Conservation (phyloP, 2,113 vertebrate species). For the Ammodytes marinus region DNA sequence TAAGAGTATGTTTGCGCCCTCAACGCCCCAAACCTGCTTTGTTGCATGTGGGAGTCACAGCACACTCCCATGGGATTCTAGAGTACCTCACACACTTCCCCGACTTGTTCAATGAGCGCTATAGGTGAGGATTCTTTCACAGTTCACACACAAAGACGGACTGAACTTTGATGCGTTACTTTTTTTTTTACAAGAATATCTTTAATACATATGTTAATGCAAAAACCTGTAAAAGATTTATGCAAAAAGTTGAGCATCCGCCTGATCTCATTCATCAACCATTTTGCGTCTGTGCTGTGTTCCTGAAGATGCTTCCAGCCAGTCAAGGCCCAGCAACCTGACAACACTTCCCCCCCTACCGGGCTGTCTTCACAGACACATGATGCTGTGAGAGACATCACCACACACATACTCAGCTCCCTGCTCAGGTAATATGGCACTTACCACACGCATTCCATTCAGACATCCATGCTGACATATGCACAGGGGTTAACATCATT, state of each 20-base stretch:
- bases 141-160: not conserved
- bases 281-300: not conserved
- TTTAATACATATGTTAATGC: not conserved
- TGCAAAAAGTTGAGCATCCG: not conserved
- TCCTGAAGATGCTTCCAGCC: slow-evolving; percentile 41
- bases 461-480: not conserved
- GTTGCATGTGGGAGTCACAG: slow-evolving; percentile 88
- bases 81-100: slow-evolving; percentile 85
- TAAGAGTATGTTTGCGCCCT: slow-evolving; percentile 74
- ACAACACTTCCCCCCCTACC: not conserved
- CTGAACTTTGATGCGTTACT: not conserved
- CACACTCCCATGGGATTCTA: slow-evolving; percentile 83
- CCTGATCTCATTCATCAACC: not conserved
- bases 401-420: slow-evolving; percentile 79
- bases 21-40: slow-evolving; percentile 82
- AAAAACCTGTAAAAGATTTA: not conserved
- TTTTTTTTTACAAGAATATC: not conserved
- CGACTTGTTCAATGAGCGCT: slow-evolving; percentile 78
- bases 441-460: not conserved
- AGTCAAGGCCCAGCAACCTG: not conserved
- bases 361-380: slow-evolving; percentile 27
- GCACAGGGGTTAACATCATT: not conserved
- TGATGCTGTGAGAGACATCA: slow-evolving; percentile 78
- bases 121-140: slow-evolving; percentile 71
- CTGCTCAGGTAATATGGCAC: slow-evolving; percentile 85